Base-by-base conservation (phyloP, 2,797 vertebrate species). In the Lepus townsendii region DNA sequence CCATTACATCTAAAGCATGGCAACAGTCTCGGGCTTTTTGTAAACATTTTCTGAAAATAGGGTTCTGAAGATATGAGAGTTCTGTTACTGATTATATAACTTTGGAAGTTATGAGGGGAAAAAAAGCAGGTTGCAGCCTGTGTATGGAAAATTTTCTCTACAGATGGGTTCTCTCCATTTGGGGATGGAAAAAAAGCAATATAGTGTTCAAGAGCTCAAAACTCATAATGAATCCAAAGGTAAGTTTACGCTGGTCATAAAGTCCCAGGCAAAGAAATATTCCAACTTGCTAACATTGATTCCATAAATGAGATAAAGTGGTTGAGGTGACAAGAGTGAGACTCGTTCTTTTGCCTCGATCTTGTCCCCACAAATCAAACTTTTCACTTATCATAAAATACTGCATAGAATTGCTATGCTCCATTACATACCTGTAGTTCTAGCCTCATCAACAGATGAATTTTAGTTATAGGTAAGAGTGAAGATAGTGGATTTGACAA, bases 141-240 rank as follows among this genome's bases (percentile, higher is more conserved):
- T 42, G 4, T 92, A 50, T 54, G 24, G 38, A 93, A 96, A 91
- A 38, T 50, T 76, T 93, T 68, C 63, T 79, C 66, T 91, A 78
- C 24, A 79, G 42, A 84, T 84, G 32, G 72, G 11, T 78, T 89
- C 66, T 95, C 17, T 87, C 65, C 27, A 30, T 84, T 84, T 92
- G 19, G 52, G 84, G 71, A 80, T 63, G 26, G 12, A 65, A 63
- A 32, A 42, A 35, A 73, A 92, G 30, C 8, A 62, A 85, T 54
- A 68, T 50, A 82, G 24, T 69, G 0, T 72, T 88, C 3, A 42
- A 80, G 62, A 78, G 19, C 63, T 94, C 50, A 86, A 92, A 80
- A 83, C 85, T 89, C 63, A 76, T 69, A 80, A 65, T 52, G 60
- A 88, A 83, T 87, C 80, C 88, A 91, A 92, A 89, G 47, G 52